Evolutionary conservation across 2,797 vertebrate genomes (phyloP).

Genomic region (Odontamblyopus rebecca): DNA sequence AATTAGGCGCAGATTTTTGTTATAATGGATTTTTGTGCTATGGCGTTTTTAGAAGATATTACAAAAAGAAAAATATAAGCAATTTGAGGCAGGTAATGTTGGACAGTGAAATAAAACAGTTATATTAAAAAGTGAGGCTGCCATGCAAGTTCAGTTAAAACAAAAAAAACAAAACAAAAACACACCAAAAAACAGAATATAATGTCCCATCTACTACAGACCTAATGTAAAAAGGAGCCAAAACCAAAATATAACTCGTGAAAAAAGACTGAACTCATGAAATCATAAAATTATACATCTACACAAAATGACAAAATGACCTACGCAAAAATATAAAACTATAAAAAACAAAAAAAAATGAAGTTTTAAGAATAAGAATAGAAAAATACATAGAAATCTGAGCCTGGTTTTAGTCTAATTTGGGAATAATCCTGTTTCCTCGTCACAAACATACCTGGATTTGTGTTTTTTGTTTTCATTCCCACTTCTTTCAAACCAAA

Average conservation of each 20-base stretch:
- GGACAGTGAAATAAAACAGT: conserved; percentile 12
- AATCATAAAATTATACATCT: too few relatives aligned
- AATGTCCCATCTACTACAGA: neutral
- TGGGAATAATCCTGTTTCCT: too few relatives aligned
- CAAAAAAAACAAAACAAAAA: neutral
- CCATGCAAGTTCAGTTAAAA: conserved; percentile 31
- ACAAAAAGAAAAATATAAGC: too few relatives aligned
- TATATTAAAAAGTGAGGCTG: conserved; percentile 18
- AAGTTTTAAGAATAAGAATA: too few relatives aligned
- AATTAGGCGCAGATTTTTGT: neutral
- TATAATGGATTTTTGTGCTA: neutral
- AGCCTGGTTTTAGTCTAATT: too few relatives aligned
- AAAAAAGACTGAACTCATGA: neutral
- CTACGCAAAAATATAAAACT: too few relatives aligned
- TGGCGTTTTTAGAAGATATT: neutral
- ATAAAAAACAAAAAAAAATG: too few relatives aligned
- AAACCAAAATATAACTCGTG: neutral
- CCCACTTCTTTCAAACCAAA: too few relatives aligned
- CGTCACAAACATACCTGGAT: too few relatives aligned
- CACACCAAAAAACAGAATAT: neutral
- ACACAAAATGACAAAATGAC: too few relatives aligned
- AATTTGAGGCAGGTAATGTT: neutral
- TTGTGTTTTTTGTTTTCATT: too few relatives aligned
- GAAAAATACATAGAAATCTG: too few relatives aligned
- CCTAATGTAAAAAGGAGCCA: neutral